Evolutionary conservation across 1,140 invertebrate genomes (phyloP).

Genomic region (Bombus balteatus): DNA sequence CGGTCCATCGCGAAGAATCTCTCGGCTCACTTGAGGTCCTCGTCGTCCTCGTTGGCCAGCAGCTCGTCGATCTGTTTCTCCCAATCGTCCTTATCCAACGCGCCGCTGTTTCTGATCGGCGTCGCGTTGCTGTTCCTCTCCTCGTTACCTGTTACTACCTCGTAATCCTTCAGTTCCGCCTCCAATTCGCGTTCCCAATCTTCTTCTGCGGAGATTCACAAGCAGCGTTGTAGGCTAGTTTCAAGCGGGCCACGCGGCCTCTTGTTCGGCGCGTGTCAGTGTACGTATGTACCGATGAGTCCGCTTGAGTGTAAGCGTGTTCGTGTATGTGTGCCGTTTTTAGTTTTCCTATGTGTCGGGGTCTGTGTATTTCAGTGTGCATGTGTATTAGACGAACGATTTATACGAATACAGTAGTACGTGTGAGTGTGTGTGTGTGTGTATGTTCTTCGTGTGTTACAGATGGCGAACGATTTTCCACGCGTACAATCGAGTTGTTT

Average conservation of each 20-base stretch:
- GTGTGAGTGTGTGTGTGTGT: constrained; percentile 2
- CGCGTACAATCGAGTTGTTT: neutral
- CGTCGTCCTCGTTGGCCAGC: constrained; percentile 81
- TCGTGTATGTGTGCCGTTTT: constrained; percentile 36
- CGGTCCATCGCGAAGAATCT: constrained; percentile 32
- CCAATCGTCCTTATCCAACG: constrained; percentile 80
- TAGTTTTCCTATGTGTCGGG: constrained; percentile 18
- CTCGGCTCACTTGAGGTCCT: constrained; percentile 78
- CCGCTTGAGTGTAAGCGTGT: constrained; percentile 15
- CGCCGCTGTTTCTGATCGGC: constrained; percentile 52
- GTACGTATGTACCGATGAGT: constrained; percentile 8
- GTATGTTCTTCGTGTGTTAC: neutral
- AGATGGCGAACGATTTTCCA: neutral
- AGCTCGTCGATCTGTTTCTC: constrained; percentile 85
- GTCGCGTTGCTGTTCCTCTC: constrained; percentile 55
- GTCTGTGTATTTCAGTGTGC: constrained; percentile 31
- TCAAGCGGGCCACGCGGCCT: constrained; percentile 68
- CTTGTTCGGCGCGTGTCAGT: constrained; percentile 10
- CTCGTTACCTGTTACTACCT: constrained; percentile 86
- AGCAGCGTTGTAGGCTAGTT: constrained; percentile 79
- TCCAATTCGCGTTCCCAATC: constrained; percentile 97
- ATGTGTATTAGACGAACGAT: constrained; percentile 9
- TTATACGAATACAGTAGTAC: neutral
- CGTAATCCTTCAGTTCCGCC: constrained; percentile 95
- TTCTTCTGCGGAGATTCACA: constrained; percentile 87